Percentiles rank a stretch among this genome's conserved stretches.
These are phyloP conservation scores for Nomada fucata DNA, from an alignment of 2,888 invertebrate genomes.

Conservation along the genomic window DNA sequence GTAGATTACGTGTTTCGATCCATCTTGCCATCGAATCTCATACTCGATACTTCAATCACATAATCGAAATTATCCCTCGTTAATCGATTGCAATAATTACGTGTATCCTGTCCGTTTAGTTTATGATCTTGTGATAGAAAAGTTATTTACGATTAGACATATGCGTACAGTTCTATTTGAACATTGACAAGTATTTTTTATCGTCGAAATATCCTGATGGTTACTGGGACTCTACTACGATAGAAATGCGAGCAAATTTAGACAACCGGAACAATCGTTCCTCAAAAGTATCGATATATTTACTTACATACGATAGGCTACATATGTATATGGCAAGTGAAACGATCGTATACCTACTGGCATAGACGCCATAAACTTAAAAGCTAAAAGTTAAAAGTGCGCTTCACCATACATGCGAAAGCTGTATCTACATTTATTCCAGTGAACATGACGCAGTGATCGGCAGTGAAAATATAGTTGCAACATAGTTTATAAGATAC, in stretches of 20 bases:
- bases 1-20: not conserved
- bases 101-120: not conserved
- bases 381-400: not conserved
- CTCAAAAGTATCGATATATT: not conserved
- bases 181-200: no score
- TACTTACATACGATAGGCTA: not conserved
- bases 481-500: slow-evolving; percentile 34
- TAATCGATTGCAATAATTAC: not conserved
- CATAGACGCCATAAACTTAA: not conserved
- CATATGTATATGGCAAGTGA: not conserved
- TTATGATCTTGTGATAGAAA: not conserved
- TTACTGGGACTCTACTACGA: not conserved
- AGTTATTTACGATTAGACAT: no score
- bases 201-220: not conserved
- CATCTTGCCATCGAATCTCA: not conserved
- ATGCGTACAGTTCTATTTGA: no score
- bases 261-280: slow-evolving; percentile 1
- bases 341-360: not conserved
- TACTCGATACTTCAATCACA: not conserved
- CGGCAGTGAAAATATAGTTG: slow-evolving; percentile 23
- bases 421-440: slow-evolving; percentile 13
- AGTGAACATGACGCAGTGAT: slow-evolving; percentile 3
- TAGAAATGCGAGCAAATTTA: not conserved
- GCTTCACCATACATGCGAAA: slow-evolving; percentile 11
- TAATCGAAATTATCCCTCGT: not conserved